Conservation (phyloP, 2,113 vertebrate species). For the Gymnocephalus cernua region DNA sequence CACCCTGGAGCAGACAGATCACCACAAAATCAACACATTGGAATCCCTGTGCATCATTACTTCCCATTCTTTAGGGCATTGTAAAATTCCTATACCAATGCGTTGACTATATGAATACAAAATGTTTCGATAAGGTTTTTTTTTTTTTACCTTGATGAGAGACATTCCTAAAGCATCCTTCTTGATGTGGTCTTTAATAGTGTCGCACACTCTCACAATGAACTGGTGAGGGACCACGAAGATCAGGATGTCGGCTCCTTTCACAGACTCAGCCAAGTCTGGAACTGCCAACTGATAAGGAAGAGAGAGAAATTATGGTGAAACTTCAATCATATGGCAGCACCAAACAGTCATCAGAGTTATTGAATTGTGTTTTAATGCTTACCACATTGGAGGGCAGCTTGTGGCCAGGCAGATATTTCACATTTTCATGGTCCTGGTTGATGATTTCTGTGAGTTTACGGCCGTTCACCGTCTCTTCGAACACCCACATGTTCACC, state of each 20-base stretch:
- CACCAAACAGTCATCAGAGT: not conserved
- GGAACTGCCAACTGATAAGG: conserved; percentile 91
- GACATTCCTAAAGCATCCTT: conserved; percentile 90
- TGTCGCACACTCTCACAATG: conserved; percentile 90
- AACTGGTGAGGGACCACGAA: conserved; percentile 99
- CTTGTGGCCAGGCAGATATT: conserved; percentile 95
- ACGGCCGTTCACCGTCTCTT: conserved; percentile 89
- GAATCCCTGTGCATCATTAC: not conserved
- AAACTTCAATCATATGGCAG: not conserved
- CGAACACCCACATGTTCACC: conserved; percentile 98
- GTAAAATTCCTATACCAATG: not conserved
- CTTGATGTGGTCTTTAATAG: conserved; percentile 93
- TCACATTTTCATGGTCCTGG: conserved; percentile 94
- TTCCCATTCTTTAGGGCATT: not conserved
- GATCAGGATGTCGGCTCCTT: conserved; percentile 90
- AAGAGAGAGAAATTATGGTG: not conserved
- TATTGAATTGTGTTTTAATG: not conserved
- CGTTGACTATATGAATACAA: not conserved
- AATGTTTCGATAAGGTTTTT: not conserved
- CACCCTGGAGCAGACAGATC: conserved; percentile 83
- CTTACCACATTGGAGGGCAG: conserved; percentile 94
- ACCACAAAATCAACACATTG: not conserved
- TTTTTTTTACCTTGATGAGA: conserved; percentile 97
- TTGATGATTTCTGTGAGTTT: conserved; percentile 97
- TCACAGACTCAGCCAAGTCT: conserved; percentile 89